Evolutionary conservation across 1,140 invertebrate genomes (phyloP), one percentile per base, ranked within the genome.

Genomic region (Apis laboriosa): DNA sequence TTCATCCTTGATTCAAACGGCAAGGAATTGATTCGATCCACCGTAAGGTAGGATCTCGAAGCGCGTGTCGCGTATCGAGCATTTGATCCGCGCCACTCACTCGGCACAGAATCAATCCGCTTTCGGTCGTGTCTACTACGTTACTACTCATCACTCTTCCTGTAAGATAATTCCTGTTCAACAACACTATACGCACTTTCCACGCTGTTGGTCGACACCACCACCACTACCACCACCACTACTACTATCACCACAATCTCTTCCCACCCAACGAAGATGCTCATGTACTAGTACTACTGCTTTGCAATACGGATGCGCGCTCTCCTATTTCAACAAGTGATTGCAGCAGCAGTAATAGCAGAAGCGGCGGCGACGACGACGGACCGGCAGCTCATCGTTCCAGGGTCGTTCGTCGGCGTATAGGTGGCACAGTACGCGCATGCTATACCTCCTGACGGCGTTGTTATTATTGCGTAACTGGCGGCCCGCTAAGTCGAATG

Each of bases 381-480:
- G 56, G 66, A 84, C 75, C 76, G 70, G 73, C 72, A 71, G 72
- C 84, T 66, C 79, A 56, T 80, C 70, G 72, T 64, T 84, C 85
- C 81, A 87, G 85, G 85, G 77, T 87, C 85, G 86, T 83, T 78
- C 82, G 78, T 74, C 85, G 86, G 77, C 77, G 77, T 83, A 83
- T 83, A 83, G 81, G 76, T 83, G 81, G 64, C 74, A 78, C 74
- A 80, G 77, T 86, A 87, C 88, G 83, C 85, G 89, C 88, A 71
- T 75, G 85, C 84, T 84, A 88, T 77, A 90, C 85, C 84, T 90
- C 86, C 83, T 88, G 72, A 87, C 86, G 80, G 86, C 83, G 89
- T 91, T 91, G 90, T 91, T 91, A 87, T 90, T 88, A 90, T 92
- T 91, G 90, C 91, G 90, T 91, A 91, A 92, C 87, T 91, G 85